Conservation (phyloP, 2,888 invertebrate species). For the Macrophya alboannulata region DNA sequence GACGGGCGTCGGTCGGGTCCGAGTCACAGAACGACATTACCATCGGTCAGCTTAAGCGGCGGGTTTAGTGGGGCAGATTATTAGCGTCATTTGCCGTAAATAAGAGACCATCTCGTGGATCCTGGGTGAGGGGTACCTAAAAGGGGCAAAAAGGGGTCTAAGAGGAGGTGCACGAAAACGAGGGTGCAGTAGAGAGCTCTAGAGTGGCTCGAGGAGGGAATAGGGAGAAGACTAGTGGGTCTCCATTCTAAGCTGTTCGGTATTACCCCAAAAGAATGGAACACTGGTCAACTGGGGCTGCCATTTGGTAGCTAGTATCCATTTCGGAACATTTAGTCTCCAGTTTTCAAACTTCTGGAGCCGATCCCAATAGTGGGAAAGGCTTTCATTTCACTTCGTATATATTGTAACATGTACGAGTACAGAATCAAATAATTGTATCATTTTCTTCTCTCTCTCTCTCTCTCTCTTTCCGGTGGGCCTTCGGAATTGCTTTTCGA, state of each 20-base stretch:
- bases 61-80: conserved; percentile 58
- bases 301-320: conserved; percentile 34
- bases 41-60: conserved; percentile 58
- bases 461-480: neutral
- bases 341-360: conserved; percentile 8
- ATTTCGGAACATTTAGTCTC: conserved; percentile 29
- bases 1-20: conserved; percentile 52
- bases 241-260: conserved; percentile 35
- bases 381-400: conserved; percentile 4
- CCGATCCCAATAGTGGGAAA: conserved; percentile 19
- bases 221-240: conserved; percentile 2
- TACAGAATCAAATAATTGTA: conserved; percentile 27
- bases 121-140: conserved; percentile 20
- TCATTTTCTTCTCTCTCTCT: neutral
- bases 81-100: conserved; percentile 59
- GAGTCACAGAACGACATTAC: conserved; percentile 57
- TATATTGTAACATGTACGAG: neutral
- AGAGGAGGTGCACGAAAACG: conserved; percentile 30
- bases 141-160: conserved; percentile 38
- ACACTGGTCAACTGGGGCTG: conserved; percentile 33
- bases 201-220: conserved; percentile 27
- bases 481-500: conserved; percentile 1
- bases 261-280: conserved; percentile 52
- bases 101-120: conserved; percentile 55
- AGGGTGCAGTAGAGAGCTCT: conserved; percentile 23